A percentile compares a stretch with the other conserved stretches of the same genome.
Evolutionary conservation across 2,797 vertebrate genomes (phyloP).

Genomic region (Galago senegalensis): DNA sequence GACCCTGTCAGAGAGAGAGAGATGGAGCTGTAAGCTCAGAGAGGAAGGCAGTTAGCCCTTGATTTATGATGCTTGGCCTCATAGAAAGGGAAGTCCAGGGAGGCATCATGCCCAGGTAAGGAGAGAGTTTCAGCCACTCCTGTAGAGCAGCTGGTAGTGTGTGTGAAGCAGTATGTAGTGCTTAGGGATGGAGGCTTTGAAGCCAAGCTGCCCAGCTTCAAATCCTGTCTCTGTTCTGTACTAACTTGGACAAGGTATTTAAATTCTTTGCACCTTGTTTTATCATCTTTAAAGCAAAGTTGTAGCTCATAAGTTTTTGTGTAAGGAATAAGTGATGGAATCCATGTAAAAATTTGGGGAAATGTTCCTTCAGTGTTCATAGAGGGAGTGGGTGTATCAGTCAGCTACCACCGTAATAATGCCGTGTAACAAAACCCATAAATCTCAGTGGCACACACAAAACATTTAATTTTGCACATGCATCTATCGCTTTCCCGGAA

Average conservation of each 20-base stretch:
- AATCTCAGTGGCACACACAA: not conserved
- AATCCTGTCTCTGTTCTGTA: not conserved
- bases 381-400: not conserved
- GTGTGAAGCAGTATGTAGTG: no score
- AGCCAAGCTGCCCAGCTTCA: not conserved
- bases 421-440: not conserved
- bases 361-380: not conserved
- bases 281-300: conserved; percentile 10
- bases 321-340: not conserved
- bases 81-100: not conserved
- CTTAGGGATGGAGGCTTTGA: not conserved
- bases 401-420: not conserved
- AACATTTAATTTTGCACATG: not conserved
- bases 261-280: not conserved
- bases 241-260: not conserved
- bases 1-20: not conserved
- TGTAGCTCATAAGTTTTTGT: not conserved
- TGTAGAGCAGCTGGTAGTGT: not conserved
- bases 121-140: no score
- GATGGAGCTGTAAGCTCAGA: not conserved
- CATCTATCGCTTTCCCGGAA: not conserved
- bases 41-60: not conserved
- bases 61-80: not conserved
- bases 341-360: not conserved
- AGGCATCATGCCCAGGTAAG: no score